Base-by-base conservation (phyloP, 2,113 vertebrate species). In the Bufo bufo region DNA sequence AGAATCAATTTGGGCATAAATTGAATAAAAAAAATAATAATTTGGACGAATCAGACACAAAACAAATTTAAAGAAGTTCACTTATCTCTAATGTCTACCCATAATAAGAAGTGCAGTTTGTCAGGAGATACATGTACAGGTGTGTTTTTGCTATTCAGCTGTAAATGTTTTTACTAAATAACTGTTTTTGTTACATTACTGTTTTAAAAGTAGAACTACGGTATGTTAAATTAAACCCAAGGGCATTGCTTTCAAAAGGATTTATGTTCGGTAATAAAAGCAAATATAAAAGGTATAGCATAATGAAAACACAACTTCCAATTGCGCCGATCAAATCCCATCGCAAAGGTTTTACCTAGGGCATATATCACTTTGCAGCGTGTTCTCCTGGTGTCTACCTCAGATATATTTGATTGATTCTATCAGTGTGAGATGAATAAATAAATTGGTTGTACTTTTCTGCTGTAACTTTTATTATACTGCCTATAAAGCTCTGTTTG, bases 201-300 rank as follows among this genome's bases (percentile, higher is more conserved):
- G 13, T n/a, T 61, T 61, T 43, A 19, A 61, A 17, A 81, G 23
- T 61, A 61, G 33, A 33, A 33, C 33, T 33, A 8, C 6, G 2
- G 45, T 49, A 23, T 47, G 63, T 65, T 10, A 16, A 65, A 65
- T 82, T 17, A 43, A 20, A 82, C 58, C 59, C 33, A 65, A 82
- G 80, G 80, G 17, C 80, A 63, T 49, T n/a, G 23, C 54, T 45
- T 65, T 82, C 80, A 82, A 12, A 9, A 8, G 79, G 52, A 82
- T 82, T 82, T 82, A 82, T 82, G 58, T 5, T 43, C 63, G 7
- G 23, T 45, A 82, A 82, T 82, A 63, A 82, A 82, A 82, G 16
- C 6, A 45, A 20, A 12, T 20, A 63, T 9, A 47, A 63, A 82
- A 63, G 33, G 16, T 14, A 20, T 16, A 63, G 58, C 33, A 82